Conservation (phyloP, 1,140 invertebrate species). For the Ceratina calcarata region DNA sequence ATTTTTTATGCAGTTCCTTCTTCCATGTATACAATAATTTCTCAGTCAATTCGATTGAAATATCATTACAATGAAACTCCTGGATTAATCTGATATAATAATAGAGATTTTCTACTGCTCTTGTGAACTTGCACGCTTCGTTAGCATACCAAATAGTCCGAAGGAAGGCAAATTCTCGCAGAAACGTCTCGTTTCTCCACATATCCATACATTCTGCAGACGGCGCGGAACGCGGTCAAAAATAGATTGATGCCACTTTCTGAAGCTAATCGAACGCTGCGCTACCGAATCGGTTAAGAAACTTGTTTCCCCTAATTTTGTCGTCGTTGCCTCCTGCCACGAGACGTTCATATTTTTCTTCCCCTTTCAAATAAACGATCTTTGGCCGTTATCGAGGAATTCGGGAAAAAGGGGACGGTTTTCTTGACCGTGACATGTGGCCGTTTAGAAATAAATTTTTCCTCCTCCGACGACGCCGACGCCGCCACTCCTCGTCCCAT, state of each 20-base stretch:
- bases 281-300: neutral
- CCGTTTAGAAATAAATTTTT: constrained; percentile 57
- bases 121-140: too few relatives aligned
- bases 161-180: neutral
- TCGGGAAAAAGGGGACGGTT: constrained; percentile 43
- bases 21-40: too few relatives aligned
- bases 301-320: neutral
- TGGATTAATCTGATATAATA: too few relatives aligned
- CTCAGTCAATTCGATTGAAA: too few relatives aligned
- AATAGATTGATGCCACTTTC: constrained; percentile 32
- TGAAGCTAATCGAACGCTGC: constrained; percentile 5
- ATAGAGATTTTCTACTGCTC: too few relatives aligned
- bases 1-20: too few relatives aligned
- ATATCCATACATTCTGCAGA: neutral
- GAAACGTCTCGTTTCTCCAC: neutral
- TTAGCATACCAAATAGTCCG: neutral
- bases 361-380: constrained; percentile 32
- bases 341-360: neutral
- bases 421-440: constrained; percentile 58
- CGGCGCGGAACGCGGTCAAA: constrained; percentile 18
- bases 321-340: neutral
- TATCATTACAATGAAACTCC: too few relatives aligned
- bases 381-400: constrained; percentile 31
- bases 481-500: neutral
- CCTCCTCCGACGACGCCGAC: constrained; percentile 46